phyloP scores from a whole-genome alignment of 2,113 vertebrate species.

The Chitala chitala region DNA sequence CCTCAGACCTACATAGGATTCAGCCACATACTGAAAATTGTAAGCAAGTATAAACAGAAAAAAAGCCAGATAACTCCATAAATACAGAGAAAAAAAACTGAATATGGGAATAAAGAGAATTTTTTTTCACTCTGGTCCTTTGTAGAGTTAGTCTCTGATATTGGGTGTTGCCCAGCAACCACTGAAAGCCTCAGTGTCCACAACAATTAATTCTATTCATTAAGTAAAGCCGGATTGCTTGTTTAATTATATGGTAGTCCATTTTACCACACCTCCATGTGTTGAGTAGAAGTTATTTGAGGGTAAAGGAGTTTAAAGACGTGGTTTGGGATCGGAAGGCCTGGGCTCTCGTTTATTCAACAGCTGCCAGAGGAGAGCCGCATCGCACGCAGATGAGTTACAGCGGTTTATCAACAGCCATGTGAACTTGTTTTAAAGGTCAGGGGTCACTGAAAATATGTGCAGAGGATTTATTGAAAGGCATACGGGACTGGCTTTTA shows the following conservation, averaged over 20 bases:
- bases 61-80: too few relatives aligned
- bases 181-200: background rate
- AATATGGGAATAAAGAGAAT: too few relatives aligned
- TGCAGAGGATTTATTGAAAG: constrained; percentile 5
- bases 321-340: background rate
- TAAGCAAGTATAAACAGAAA: too few relatives aligned
- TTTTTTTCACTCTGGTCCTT: background rate
- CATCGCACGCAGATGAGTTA: background rate
- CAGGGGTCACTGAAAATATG: constrained; percentile 1
- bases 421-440: constrained; percentile 7
- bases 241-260: constrained; percentile 1
- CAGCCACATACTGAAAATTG: too few relatives aligned
- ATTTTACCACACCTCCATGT: background rate
- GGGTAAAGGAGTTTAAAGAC: background rate
- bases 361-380: background rate
- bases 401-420: background rate
- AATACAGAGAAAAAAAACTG: too few relatives aligned
- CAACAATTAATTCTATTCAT: background rate
- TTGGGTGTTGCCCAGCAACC: constrained; percentile 13
- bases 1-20: too few relatives aligned
- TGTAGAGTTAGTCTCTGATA: constrained; percentile 2
- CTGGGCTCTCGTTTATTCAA: background rate
- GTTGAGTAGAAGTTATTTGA: background rate
- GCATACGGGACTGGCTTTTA: background rate
- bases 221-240: background rate